These are phyloP conservation scores for Triplophysa rosa DNA, from an alignment of 2,113 vertebrate species.

Conservation along the genomic window DNA sequence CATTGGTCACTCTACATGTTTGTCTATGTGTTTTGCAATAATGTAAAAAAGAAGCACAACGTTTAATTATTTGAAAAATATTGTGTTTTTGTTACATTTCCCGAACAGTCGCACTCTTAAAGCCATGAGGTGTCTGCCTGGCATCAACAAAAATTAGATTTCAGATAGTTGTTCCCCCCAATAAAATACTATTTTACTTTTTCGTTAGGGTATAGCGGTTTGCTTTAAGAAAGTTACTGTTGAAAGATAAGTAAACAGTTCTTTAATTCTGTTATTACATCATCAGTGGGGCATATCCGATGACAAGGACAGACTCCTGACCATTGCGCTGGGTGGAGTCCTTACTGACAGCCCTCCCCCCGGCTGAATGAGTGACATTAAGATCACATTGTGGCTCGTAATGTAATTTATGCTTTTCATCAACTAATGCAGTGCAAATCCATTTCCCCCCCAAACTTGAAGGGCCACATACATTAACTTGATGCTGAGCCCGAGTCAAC, in stretches of 20 bases:
- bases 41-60: too few relatives aligned
- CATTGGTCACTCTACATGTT: too few relatives aligned
- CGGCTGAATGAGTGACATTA: slow-evolving; percentile 70
- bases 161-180: too few relatives aligned
- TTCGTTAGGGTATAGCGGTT: not conserved
- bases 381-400: slow-evolving; percentile 75
- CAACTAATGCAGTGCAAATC: slow-evolving; percentile 82
- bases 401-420: slow-evolving; percentile 79
- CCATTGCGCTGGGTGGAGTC: slow-evolving; percentile 7
- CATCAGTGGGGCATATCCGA: not conserved
- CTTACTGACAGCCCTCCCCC: not conserved
- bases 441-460: slow-evolving; percentile 73
- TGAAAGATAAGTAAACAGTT: not conserved
- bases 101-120: too few relatives aligned
- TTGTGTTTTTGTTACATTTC: too few relatives aligned
- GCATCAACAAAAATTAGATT: too few relatives aligned
- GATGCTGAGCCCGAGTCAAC: slow-evolving; percentile 70
- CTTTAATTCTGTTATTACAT: not conserved
- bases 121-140: too few relatives aligned
- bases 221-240: slow-evolving; percentile 12
- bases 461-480: slow-evolving; percentile 77
- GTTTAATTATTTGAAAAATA: too few relatives aligned
- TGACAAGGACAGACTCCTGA: slow-evolving; percentile 15
- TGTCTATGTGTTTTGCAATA: too few relatives aligned
- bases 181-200: too few relatives aligned